phyloP scores from a whole-genome alignment of 1,140 invertebrate species.

The Danaus melanippus region DNA sequence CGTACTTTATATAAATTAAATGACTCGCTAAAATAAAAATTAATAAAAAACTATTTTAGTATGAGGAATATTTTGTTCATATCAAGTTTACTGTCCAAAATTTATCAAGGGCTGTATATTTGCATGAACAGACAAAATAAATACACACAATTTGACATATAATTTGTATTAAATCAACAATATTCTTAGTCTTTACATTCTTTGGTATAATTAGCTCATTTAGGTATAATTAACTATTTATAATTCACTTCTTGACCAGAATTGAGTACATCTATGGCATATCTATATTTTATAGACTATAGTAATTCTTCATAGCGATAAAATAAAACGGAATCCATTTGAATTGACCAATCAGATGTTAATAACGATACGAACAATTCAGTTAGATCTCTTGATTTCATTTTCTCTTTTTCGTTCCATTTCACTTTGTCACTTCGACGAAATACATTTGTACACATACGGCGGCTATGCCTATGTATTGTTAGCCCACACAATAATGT shows the following conservation, averaged over 20 bases:
- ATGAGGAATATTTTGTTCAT: no score
- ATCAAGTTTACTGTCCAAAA: no score
- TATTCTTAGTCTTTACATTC: constrained; percentile 65
- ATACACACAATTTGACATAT: constrained; percentile 53
- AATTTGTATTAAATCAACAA: constrained; percentile 71
- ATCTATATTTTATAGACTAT: constrained; percentile 27
- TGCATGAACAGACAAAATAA: constrained; percentile 11
- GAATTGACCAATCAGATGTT: constrained; percentile 7
- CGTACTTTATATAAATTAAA: no score
- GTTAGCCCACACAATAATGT: constrained; percentile 48
- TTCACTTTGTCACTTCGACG: constrained; percentile 9
- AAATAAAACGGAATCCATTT: constrained; percentile 1
- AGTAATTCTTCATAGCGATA: constrained; percentile 9
- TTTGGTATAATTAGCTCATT: constrained; percentile 67
- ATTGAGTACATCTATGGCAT: constrained; percentile 47
- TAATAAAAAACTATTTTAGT: no score
- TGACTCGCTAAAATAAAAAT: no score
- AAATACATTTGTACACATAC: constrained; percentile 11
- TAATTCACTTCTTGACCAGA: constrained; percentile 45
- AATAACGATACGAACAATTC: not conserved
- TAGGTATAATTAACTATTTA: constrained; percentile 51
- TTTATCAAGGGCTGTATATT: no score
- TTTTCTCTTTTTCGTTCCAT: constrained; percentile 3
- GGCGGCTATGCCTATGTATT: constrained; percentile 39
- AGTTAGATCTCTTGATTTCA: not conserved